phyloP scores from a whole-genome alignment of 2,113 vertebrate genomes.

The Tachuris rubrigastra region DNA sequence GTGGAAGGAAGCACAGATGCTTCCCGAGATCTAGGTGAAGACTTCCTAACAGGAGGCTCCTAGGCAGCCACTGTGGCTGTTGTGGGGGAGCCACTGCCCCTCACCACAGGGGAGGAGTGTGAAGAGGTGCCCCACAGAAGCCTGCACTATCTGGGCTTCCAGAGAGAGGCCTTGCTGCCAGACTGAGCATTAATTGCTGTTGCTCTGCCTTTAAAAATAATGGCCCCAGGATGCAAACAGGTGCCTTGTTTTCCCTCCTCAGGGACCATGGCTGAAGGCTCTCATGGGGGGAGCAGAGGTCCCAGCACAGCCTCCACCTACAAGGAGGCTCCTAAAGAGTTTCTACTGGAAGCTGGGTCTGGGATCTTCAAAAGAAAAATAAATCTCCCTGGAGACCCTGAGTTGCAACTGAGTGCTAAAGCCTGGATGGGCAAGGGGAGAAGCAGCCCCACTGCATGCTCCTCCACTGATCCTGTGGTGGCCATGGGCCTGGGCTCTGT shows the following conservation, averaged over 20 bases:
- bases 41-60: neutral
- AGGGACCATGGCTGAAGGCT: neutral
- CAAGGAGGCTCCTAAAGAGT: neutral
- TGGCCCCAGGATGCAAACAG: neutral
- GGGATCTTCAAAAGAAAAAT: neutral
- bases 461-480: neutral
- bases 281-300: fast-evolving
- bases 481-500: neutral
- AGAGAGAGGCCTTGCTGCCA: neutral
- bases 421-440: neutral
- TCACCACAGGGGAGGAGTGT: neutral
- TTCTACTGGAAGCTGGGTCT: neutral
- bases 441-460: fast-evolving
- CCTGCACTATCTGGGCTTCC: fast-evolving
- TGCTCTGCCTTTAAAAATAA: neutral
- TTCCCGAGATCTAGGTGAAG: neutral
- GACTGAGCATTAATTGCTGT: neutral
- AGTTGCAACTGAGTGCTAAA: neutral
- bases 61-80: fast-evolving
- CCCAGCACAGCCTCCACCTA: neutral
- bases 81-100: fast-evolving
- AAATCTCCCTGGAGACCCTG: neutral
- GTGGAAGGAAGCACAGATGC: conserved; percentile 1
- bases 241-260: neutral
- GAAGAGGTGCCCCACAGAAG: neutral